Base-by-base conservation (phyloP, 2,888 invertebrate genomes). In the Agrotis segetum region DNA sequence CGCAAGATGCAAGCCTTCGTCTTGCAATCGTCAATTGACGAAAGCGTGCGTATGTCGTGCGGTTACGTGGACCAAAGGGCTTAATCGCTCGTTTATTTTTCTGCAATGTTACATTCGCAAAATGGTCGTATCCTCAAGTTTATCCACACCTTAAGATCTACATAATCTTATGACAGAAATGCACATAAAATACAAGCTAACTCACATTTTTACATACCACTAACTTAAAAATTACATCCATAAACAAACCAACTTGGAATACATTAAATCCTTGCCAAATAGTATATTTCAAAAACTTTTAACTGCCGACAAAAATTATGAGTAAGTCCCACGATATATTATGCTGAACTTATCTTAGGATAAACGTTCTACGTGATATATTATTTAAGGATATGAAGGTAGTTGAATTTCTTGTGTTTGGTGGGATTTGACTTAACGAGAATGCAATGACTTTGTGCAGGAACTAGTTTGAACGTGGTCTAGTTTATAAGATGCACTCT, bases 371-470 rank as follows among this genome's bases (percentile, higher is more conserved):
- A 64, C 64, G 67, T 84, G 81, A 85, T 81, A 82, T 85, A 83
- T 82, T 81, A 81, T 74, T 71, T 55, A 49, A 6, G 14, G 84
- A 74, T 62, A 29, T 44, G 44, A 66, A 55, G 76, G 55, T 71
- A 56, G 76, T 79, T 65, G 77, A 65, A 68, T 70, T 71, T 77
- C 82, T 74, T 79, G 55, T 71, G 79, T 81, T 81, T 71, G 77
- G 67, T 73, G 65, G 78, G 79, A 76, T 68, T 70, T 56, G 74
- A 79, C 82, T 77, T 88, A 89, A 88, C 89, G 88, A 88, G 84
- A 70, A 82, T 79, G 72, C 77, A 80, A 87, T 87, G 88, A 82
- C 75, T 84, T 77, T 69, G 67, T 63, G 73, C 29, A 16, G 71
- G 53, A 75, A 63, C 62, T 58, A 44, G 21, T 53, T 19, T 19